Evolutionary conservation across 2,797 vertebrate species (phyloP).

Genomic region (Catostomus latipinnis): DNA sequence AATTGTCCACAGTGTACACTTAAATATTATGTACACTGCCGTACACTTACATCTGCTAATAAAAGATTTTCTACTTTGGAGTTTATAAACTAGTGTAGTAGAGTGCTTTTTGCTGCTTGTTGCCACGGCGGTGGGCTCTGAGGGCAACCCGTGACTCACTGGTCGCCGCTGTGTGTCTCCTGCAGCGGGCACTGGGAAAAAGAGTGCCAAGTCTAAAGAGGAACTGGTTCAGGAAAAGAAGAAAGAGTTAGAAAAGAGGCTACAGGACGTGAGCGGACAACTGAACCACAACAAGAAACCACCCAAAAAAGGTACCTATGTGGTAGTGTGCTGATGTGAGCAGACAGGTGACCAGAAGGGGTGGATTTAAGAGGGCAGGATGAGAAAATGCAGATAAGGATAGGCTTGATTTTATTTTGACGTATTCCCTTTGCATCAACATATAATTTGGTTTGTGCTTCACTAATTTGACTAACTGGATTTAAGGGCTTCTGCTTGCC

Average conservation of each 20-base stretch:
- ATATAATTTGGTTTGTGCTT: slow-evolving; percentile 29
- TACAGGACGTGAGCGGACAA: slow-evolving; percentile 86
- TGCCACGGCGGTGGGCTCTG: slow-evolving; percentile 58
- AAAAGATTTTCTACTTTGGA: not conserved
- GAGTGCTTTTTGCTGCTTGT: slow-evolving; percentile 62
- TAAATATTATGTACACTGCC: not conserved
- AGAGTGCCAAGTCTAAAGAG: slow-evolving; percentile 83
- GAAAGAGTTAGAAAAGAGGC: slow-evolving; percentile 83
- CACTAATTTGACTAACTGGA: slow-evolving; percentile 34
- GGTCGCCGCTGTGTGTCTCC: slow-evolving; percentile 70
- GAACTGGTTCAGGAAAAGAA: slow-evolving; percentile 87
- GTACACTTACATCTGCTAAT: not conserved
- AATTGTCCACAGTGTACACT: not conserved
- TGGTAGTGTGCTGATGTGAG: slow-evolving; percentile 57
- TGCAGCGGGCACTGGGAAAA: slow-evolving; percentile 84
- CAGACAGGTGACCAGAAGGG: slow-evolving; percentile 46
- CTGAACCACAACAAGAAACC: slow-evolving; percentile 86
- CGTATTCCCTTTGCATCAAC: not conserved
- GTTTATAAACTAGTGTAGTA: slow-evolving; percentile 54
- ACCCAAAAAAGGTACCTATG: slow-evolving; percentile 76
- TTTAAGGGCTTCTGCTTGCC: slow-evolving; percentile 20
- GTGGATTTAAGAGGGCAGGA: slow-evolving; percentile 30
- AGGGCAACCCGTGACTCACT: slow-evolving; percentile 54
- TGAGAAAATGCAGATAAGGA: slow-evolving; percentile 29
- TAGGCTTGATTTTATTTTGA: not conserved